Evolutionary conservation across 2,113 vertebrate species (phyloP), one percentile per base, ranked within the genome.

Genomic region (Ursus arctos): DNA sequence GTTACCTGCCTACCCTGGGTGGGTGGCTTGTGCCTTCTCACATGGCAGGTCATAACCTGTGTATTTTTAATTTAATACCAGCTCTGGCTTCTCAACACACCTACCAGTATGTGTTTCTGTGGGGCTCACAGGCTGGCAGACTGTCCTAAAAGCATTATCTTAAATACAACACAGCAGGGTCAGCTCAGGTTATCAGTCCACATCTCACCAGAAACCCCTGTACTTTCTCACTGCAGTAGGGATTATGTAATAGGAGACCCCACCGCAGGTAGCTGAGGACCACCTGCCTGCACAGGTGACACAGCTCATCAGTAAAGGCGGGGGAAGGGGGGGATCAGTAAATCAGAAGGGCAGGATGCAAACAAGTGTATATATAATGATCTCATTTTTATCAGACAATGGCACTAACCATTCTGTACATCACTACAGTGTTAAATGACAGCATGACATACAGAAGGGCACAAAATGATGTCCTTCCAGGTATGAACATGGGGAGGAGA

Each of bases 181-280:
- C 55, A 85, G 51, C 69, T 61, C 57, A 47, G 83, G 15, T 36
- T 51, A 21, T 61, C 59, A 43, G 89, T 21, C 26, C 33, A 22
- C 92, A 51, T 55, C 72, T 63, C 67, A 85, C 6, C 14, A 88
- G 92, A 91, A 96, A 84, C 31, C n/a, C 43, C 65, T 67, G 33
- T 1, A 19, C 43, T 6, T 7, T 43, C 36, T 71, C 59, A 22
- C 5, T 43, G 31, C 93, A 63, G 4, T 11, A 14, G 28, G 40
- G 26, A 67, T 72, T 47, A 51, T 1, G 12, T 16, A 92, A n/a
- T 4, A 79, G 91, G 81, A 13, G 14, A 86, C 24, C 76, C 43
- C 76, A 63, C 8, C 36, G 31, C 51, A 55, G 51, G 57, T 21
- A 26, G 72, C 77, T n/a, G 4, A 71, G 63, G 49, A 69, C 67